phyloP scores from a whole-genome alignment of 1,140 invertebrate species.

The Apis laboriosa region DNA sequence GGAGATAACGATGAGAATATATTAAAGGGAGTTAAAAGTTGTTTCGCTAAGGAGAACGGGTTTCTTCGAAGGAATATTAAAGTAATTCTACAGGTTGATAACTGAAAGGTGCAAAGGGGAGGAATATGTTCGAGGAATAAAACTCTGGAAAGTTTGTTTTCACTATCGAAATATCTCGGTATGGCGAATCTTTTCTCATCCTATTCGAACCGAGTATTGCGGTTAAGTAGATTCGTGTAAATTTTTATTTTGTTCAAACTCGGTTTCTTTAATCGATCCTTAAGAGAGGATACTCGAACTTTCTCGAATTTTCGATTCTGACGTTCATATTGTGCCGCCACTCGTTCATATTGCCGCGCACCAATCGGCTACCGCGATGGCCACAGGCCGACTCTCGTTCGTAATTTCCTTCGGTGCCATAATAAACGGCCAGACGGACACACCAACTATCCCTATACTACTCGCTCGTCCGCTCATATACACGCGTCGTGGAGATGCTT shows the following conservation, averaged over 20 bases:
- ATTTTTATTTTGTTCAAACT: neutral
- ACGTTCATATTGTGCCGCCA: neutral
- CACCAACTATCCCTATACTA: neutral
- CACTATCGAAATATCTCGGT: too few relatives aligned
- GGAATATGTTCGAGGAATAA: too few relatives aligned
- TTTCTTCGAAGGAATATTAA: too few relatives aligned
- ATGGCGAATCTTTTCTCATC: too few relatives aligned
- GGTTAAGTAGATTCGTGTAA: too few relatives aligned
- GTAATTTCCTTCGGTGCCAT: slow-evolving; percentile 11
- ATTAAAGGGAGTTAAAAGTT: too few relatives aligned
- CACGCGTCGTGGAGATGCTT: neutral
- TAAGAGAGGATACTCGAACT: neutral
- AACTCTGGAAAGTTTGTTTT: too few relatives aligned
- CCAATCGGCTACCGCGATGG: neutral
- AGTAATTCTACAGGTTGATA: too few relatives aligned
- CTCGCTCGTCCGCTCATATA: neutral
- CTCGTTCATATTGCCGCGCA: neutral
- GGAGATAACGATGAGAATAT: too few relatives aligned
- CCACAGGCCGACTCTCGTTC: neutral
- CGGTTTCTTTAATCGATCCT: neutral
- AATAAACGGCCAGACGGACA: slow-evolving; percentile 17
- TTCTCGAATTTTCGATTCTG: neutral
- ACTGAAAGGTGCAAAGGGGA: too few relatives aligned
- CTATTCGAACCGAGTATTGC: too few relatives aligned
- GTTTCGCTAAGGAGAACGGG: too few relatives aligned